Evolutionary conservation across 1,140 invertebrate genomes (phyloP), one percentile per base, ranked within the genome.

Genomic region (Bombus terrestris): DNA sequence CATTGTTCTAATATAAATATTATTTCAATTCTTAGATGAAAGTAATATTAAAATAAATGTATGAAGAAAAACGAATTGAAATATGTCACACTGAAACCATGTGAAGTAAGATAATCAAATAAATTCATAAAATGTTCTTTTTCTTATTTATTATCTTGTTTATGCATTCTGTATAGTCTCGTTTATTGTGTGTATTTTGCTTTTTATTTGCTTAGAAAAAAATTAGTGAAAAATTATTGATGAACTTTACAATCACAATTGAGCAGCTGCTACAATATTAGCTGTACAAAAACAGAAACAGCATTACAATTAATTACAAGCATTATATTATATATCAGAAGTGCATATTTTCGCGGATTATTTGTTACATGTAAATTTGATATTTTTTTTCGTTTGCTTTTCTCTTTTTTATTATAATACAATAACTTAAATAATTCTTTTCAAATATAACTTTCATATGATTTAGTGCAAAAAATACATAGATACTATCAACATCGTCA

Each of bases 351-450:
- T 41, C 68, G 68, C 32, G n/a, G 6, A 73, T 84, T 35, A 80
- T 85, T 72, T 73, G 64, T 80, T 79, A 80, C 25, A 72, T 71
- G 25, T 80, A 25, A 64, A 41, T 53, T 10, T 64, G 47, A 73
- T 80, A 64, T 35, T 80, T 85, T 73, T 41, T 18, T 72, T 57
- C 18, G 18, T 41, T 41, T 41, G 1, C 1, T 43, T 73, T 43
- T 22, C 25, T n/a, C 15, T 41, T 41, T 62, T 72, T 79, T 80
- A 72, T 87, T 83, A 88, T 86, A 87, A 86, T 88, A 77, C 88
- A 88, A 88, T 89, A 92, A 91, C 74, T 89, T 92, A 92, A 91
- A 87, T 81, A 88, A 91, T 90, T 85, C 80, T 59, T 73, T 81
- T 82, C 47, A 39, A 64, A 68, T 76, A 82, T 76, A 86, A 75